A percentile compares a stretch with the other conserved stretches of the same genome.
phyloP scores from a whole-genome alignment of 2,888 invertebrate genomes.

The Gymnoscelis rufifasciata region DNA sequence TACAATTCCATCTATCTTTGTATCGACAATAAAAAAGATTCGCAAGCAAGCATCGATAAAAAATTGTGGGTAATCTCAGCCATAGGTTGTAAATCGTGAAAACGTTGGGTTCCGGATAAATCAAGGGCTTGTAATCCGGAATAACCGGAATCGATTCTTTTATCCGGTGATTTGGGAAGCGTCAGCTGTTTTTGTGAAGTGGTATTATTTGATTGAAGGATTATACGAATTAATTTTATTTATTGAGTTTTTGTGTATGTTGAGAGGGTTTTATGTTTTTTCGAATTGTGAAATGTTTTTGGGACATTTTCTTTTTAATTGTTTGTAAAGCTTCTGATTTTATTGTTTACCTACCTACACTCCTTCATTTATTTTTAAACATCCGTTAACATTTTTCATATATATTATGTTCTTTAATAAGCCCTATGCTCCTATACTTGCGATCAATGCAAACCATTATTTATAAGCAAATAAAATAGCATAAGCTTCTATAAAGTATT shows the following conservation, averaged over 20 bases:
- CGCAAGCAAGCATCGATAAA: constrained; percentile 29
- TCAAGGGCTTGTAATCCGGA: constrained; percentile 44
- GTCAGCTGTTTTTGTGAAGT: constrained; percentile 31
- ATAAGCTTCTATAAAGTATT: too few species aligned
- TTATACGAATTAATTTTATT: neutral
- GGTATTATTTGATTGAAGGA: constrained; percentile 8
- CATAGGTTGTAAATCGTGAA: constrained; percentile 44
- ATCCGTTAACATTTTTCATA: too few species aligned
- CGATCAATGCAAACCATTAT: too few species aligned
- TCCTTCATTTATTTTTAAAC: too few species aligned
- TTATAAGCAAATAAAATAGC: too few species aligned
- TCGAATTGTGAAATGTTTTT: too few species aligned
- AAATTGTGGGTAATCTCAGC: constrained; percentile 31
- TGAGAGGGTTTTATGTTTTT: too few species aligned
- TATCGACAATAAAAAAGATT: constrained; percentile 26
- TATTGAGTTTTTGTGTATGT: neutral
- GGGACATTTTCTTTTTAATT: too few species aligned
- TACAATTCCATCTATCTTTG: constrained; percentile 12
- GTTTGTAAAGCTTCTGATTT: too few species aligned
- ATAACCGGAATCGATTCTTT: constrained; percentile 40
- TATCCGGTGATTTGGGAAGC: constrained; percentile 39
- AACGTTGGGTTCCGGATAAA: constrained; percentile 39
- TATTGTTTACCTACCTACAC: too few species aligned
- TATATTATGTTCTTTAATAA: too few species aligned
- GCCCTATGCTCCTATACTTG: too few species aligned